phyloP scores from a whole-genome alignment of 2,888 invertebrate species.

The Thymelicus sylvestris region DNA sequence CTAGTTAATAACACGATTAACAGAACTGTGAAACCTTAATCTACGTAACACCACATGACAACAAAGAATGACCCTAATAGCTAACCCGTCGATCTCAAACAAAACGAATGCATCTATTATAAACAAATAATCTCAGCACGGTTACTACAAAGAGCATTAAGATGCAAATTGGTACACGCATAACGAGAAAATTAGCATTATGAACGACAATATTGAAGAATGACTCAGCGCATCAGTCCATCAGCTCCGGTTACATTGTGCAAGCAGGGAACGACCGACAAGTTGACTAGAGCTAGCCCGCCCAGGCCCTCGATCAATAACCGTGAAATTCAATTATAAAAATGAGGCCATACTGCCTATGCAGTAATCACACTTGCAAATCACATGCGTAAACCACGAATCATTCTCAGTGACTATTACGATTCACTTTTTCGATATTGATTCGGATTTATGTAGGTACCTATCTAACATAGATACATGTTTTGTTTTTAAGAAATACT shows the following conservation, averaged over 20 bases:
- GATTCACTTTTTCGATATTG: not conserved
- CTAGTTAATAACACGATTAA: too few species aligned
- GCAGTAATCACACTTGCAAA: constrained; percentile 42
- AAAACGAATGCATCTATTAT: constrained; percentile 45
- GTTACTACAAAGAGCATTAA: constrained; percentile 72
- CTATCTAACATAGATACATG: not conserved
- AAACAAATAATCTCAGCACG: constrained; percentile 48
- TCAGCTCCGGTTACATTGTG: constrained; percentile 70
- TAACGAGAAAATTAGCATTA: constrained; percentile 80
- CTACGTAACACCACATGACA: not conserved
- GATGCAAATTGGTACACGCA: constrained; percentile 82
- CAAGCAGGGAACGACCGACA: constrained; percentile 68
- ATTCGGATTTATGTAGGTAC: not conserved
- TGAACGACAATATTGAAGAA: constrained; percentile 77
- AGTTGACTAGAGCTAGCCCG: constrained; percentile 71
- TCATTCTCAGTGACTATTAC: constrained; percentile 6
- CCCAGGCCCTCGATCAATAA: constrained; percentile 78
- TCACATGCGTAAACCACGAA: constrained; percentile 14
- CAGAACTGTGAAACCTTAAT: too few species aligned
- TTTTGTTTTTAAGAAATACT: too few species aligned
- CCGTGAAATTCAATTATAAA: constrained; percentile 77
- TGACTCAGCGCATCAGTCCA: constrained; percentile 77
- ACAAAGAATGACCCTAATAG: constrained; percentile 20
- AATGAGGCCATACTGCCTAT: constrained; percentile 61
- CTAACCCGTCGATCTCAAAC: constrained; percentile 20